Base-by-base conservation (phyloP, 2,797 vertebrate genomes). In the Tokudaia tokunoshimensis region DNA sequence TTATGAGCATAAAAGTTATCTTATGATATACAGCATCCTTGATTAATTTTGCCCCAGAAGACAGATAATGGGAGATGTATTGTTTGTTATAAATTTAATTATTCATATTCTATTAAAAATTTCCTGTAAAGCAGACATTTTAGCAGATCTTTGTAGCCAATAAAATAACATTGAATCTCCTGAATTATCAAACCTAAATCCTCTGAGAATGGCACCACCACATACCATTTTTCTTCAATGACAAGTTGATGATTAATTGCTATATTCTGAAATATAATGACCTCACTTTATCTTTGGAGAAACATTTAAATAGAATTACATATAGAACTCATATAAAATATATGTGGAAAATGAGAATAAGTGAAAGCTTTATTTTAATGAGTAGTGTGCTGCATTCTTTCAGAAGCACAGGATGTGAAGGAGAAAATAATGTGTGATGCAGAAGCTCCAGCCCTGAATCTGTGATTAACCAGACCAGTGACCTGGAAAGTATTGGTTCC, bases 401-500 rank as follows among this genome's bases (percentile, higher is more conserved):
- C 13, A 92, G 19, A 94, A 91, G 93, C 29, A 78, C 2, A 86
- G 37, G 75, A 67, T 86, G 63, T 80, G 63, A 75, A 75, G 34
- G 6, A 75, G 57, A 47, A 94, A 95, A 80, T 44, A 50, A 67
- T 2, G 78, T 79, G 92, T 47, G 67, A 70, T 31, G 13, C 11
- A 91, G 29, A 57, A n/a, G 1, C 26, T 79, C 29, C 67, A 83
- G 44, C 8, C 13, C 11, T 75, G 44, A 85, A 47, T 93, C 78
- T 94, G 81, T 63, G 37, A 96, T 88, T 96, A 97, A 55, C 44
- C 59, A 83, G 59, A 94, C 72, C 92, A 94, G 14, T 57, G 89
- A 93, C 79, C 78, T 96, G 92, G 81, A 91, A 95, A 95, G 94
- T 78, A 95, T 47, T 89, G 61, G 95, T 85, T 94, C 79, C 57